Base-by-base conservation (phyloP, 2,888 invertebrate genomes). In the Sminthurinus aureus region DNA sequence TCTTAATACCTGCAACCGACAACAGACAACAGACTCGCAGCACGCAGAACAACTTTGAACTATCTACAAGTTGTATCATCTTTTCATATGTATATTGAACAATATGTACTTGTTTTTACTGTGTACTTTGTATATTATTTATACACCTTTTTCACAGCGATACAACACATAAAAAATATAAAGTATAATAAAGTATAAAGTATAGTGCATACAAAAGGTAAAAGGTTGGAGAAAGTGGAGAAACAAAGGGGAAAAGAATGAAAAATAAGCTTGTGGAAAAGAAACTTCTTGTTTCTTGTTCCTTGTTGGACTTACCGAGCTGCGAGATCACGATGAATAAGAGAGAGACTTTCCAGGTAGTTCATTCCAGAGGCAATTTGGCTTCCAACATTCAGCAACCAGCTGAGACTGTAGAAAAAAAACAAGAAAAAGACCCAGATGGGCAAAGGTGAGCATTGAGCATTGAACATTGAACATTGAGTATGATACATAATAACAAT, bases 301-400 rank as follows among this genome's bases (percentile, higher is more conserved):
- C n/a, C n/a, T n/a, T n/a, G n/a, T n/a, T n/a, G n/a, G n/a, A n/a
- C 87, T 90, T 85, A 89, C 89, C 89, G 88, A 73, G 89, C 88
- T 67, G 89, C 85, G 15, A 89, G 85, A 85, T 89, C 89, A 79
- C 85, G 82, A 83, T 89, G 89, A 75, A 88, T 86, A 79, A 89
- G 82, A 52, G 86, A 86, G 73, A 88, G 87, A 83, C 86, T 87
- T 87, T 88, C 87, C 78, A 89, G 85, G 84, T 89, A 89, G 85
- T 88, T 87, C 89, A 89, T 88, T 79, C 88, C 89, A 69, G 86
- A 85, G 64, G 88, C 87, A 83, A 89, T 88, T 87, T 89, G 89
- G 24, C 86, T 83, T 22, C 86, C 86, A 11, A 88, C 86, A 67
- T 87, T 87, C 79, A 89, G 84, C 81, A 89, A 76, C 86, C 87